A percentile compares a stretch with the other conserved stretches of the same genome.
Evolutionary conservation across 2,888 invertebrate genomes (phyloP).

Genomic region (Hydriomena furcata): DNA sequence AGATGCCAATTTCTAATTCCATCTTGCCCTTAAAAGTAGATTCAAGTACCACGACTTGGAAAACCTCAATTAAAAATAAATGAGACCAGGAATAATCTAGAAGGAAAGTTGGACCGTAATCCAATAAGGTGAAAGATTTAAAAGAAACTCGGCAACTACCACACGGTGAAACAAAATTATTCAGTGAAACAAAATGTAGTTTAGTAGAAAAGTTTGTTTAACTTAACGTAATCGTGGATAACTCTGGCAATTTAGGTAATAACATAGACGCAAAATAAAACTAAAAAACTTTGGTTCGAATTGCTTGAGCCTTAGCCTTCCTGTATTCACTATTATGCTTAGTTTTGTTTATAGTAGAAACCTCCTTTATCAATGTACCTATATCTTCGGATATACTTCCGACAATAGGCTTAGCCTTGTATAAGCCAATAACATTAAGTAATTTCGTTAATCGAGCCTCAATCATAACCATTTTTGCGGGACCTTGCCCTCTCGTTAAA

Average conservation of each 20-base stretch:
- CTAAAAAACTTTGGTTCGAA: no score
- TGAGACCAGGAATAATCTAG: constrained; percentile 30
- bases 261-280: no score
- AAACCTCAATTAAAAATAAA: constrained; percentile 36
- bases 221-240: constrained; percentile 5
- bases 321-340: no score
- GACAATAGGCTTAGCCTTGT: constrained; percentile 5
- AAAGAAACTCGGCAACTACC: constrained; percentile 16
- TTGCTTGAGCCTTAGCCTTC: no score
- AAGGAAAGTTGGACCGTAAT: constrained; percentile 31
- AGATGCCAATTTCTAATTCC: constrained; percentile 30
- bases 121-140: constrained; percentile 31
- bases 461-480: constrained; percentile 20
- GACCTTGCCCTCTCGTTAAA: constrained; percentile 23
- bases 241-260: no score
- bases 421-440: constrained; percentile 16
- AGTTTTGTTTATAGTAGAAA: background rate
- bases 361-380: no score
- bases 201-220: constrained; percentile 15
- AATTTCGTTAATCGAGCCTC: constrained; percentile 22
- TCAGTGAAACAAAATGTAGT: constrained; percentile 23
- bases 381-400: background rate
- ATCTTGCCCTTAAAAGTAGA: constrained; percentile 32
- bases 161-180: constrained; percentile 13
- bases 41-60: constrained; percentile 33